Base-by-base conservation (phyloP, 1,140 invertebrate species). In the Tyrophagus putrescentiae region DNA sequence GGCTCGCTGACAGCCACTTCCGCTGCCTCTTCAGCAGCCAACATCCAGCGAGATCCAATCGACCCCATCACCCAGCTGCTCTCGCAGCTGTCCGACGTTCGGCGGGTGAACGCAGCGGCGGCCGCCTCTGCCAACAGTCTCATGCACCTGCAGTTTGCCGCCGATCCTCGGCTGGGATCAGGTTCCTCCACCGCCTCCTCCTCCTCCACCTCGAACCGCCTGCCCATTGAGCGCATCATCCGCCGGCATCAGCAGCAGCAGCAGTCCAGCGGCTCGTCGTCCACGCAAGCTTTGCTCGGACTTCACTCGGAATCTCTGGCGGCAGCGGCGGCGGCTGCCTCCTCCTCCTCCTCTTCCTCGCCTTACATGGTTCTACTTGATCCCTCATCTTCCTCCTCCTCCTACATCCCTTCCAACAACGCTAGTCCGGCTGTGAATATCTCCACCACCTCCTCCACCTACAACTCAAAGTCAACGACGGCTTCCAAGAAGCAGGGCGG, bases 31-130 rank as follows among this genome's bases (percentile, higher is more conserved):
- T 80, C 82, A 60, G 72, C 84, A 65, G 89, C 85, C 65, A 69
- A 85, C 67, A 85, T 82, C 69, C 82, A 87, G 66, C 64, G 73
- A 44, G 91, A 95, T 70, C 81, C 85, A 65, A 85, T 87, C 69
- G 91, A 96, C 79, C 90, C 91, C 56, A 95, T 96, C 66, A 86
- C 74, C 62, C 89, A 95, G 76, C 76, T 94, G 63, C 75, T 94
- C 58, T 90, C 87, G 54, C 89, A 93, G 74, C 78, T 95, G 67
- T 90, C 87, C 27, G 88, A 87, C 63, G 87, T 90, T 63, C 77
- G 87, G 66, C 79, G 87, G 72, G 77, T 76, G 63, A 70, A 77
- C 69, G 75, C 76, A 72, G 72, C 77, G 68, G 71, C 77, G 59
- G 78, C 80, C 65, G 79, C 81, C 66, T 82, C 82, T 60, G 85